Percentiles rank a stretch among this genome's conserved stretches.
phyloP scores from a whole-genome alignment of 2,888 invertebrate genomes.

The Lingula anatina region DNA sequence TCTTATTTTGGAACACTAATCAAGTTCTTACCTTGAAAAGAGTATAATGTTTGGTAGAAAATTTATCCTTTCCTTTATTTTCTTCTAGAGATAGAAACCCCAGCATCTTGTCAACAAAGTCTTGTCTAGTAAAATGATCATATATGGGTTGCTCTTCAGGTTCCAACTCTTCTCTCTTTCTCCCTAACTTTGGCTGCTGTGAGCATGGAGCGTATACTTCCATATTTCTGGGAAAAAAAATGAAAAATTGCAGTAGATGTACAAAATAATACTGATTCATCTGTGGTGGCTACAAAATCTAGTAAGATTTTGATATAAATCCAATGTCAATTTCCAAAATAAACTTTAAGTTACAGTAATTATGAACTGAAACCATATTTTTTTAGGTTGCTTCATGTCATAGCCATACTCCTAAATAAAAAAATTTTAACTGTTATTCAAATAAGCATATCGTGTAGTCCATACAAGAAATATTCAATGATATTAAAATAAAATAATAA shows the following conservation, averaged over 20 bases:
- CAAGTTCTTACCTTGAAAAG: conserved; percentile 64
- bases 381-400: no score
- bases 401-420: no score
- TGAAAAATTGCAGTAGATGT: no score
- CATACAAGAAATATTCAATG: no score
- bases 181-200: conserved; percentile 63
- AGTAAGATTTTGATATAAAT: neutral
- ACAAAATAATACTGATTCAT: no score
- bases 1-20: neutral
- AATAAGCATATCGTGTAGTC: no score
- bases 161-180: conserved; percentile 58
- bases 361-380: no score
- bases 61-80: conserved; percentile 78
- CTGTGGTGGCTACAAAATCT: no score
- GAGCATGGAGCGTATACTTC: conserved; percentile 64
- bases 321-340: no score
- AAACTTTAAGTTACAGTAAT: neutral
- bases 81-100: conserved; percentile 75
- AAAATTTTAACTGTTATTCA: no score
- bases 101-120: conserved; percentile 67
- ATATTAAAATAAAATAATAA: no score
- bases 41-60: conserved; percentile 64
- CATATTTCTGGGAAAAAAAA: conserved; percentile 53
- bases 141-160: conserved; percentile 63
- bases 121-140: conserved; percentile 64